Base-by-base conservation (phyloP, 2,888 invertebrate species). In the Protophormia terraenovae region DNA sequence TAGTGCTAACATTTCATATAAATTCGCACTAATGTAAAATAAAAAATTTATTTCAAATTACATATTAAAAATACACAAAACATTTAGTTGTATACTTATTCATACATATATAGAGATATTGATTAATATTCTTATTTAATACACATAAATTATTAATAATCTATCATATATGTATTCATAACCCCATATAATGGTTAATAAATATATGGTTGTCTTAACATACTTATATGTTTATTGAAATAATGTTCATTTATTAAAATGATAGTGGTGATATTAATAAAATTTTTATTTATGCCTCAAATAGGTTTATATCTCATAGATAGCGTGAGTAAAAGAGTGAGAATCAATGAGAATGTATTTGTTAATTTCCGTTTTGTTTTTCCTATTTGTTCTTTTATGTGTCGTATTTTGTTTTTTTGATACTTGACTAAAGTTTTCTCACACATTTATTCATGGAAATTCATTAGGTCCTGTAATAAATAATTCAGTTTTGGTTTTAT, bases 121-220 rank as follows among this genome's bases (percentile, higher is more conserved):
- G 64, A 76, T 76, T 64, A 76, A 64, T 53, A 76, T 76, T 41
- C 27, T 10, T 14, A 53, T 16, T 66, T 41, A 41, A 32, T 76
- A 14, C 41, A 38, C 14, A 55, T 53, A 41, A 53, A 38, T 66
- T 66, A 41, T 76, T 66, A 66, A 22, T 76, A 64, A 76, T 66
- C 41, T 29, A 62, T 38, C 62, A 27, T 7, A 22, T 22, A n/a
- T 14, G 0, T 7, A 2, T 24, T 0, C 6, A n/a, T n/a, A n/a
- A 12, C 14, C 3, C 32, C 19, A 5, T 6, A 38, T 29, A 6
- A 19, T 24, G 50, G 38, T n/a, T n/a, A n/a, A n/a, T 38, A 38
- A 38, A 64, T 58, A 58, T 24, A 19, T 53, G 50, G 19, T 14
- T 50, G 22, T 2, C 6, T 53, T 1, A n/a, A 5, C 12, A 22